These are phyloP conservation scores for Gymnopithys bicolor DNA, from an alignment of 2,797 vertebrate species.

Conservation along the genomic window DNA sequence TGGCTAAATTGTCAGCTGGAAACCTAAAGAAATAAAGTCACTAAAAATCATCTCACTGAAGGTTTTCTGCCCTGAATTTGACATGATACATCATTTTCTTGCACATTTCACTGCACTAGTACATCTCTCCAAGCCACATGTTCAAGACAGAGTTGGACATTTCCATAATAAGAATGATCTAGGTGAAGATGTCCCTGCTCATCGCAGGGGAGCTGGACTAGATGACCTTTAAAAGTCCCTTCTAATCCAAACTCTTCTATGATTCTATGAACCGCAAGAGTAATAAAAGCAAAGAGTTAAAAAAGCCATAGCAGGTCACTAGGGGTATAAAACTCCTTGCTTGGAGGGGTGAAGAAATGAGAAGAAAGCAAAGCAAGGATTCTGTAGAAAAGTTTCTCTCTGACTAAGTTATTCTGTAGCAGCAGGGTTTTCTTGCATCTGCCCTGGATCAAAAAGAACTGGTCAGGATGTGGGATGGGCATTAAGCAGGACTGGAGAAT, in stretches of 20 bases:
- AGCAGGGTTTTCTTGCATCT: background rate
- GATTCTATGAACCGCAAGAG: background rate
- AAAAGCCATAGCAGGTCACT: background rate
- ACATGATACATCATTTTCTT: background rate
- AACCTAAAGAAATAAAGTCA: slow-evolving; percentile 21
- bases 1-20: slow-evolving; percentile 14
- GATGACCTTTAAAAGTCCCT: background rate
- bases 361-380: background rate
- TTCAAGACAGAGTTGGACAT: background rate
- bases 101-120: background rate
- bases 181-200: background rate
- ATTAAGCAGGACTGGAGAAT: background rate
- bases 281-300: background rate
- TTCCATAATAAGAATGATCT: background rate
- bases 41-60: background rate
- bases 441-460: background rate
- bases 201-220: background rate
- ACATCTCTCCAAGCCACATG: background rate
- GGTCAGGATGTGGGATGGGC: background rate
- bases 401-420: background rate
- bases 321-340: background rate
- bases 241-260: background rate
- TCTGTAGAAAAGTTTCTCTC: background rate
- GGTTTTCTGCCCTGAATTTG: background rate
- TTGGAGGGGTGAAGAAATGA: background rate